Conservation (phyloP, 2,888 invertebrate species). For the Nipponacmea schrenckii region DNA sequence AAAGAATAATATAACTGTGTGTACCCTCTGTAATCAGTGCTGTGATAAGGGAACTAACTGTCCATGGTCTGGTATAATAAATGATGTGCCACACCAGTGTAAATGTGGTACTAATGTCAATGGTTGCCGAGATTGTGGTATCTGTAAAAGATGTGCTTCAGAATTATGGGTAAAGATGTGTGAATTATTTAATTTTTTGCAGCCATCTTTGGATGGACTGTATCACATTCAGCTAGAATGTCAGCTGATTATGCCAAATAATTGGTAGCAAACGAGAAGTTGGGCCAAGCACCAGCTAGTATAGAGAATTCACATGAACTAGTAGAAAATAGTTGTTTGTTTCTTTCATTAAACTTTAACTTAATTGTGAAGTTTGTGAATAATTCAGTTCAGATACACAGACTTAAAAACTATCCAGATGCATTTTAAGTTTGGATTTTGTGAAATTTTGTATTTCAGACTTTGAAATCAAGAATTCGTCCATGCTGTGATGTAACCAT, state of each 20-base stretch:
- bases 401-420: too few relatives aligned
- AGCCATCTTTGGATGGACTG: too few relatives aligned
- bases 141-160: conserved; percentile 50
- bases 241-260: too few relatives aligned
- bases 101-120: conserved; percentile 42
- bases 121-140: conserved; percentile 55
- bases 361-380: too few relatives aligned
- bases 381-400: too few relatives aligned
- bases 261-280: too few relatives aligned
- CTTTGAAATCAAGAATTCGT: conserved; percentile 38
- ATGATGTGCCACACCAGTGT: conserved; percentile 43
- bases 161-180: conserved; percentile 47
- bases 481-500: conserved; percentile 39
- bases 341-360: too few relatives aligned
- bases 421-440: too few relatives aligned
- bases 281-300: too few relatives aligned
- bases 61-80: conserved; percentile 46
- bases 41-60: conserved; percentile 48
- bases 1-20: conserved; percentile 41
- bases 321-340: too few relatives aligned
- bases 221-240: too few relatives aligned
- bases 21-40: conserved; percentile 54
- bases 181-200: background rate
- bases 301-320: too few relatives aligned
- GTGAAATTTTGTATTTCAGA: conserved; percentile 33